Percentiles rank a stretch among this genome's conserved stretches.
phyloP scores from a whole-genome alignment of 1,140 invertebrate species.

The Liolophura sinensis region DNA sequence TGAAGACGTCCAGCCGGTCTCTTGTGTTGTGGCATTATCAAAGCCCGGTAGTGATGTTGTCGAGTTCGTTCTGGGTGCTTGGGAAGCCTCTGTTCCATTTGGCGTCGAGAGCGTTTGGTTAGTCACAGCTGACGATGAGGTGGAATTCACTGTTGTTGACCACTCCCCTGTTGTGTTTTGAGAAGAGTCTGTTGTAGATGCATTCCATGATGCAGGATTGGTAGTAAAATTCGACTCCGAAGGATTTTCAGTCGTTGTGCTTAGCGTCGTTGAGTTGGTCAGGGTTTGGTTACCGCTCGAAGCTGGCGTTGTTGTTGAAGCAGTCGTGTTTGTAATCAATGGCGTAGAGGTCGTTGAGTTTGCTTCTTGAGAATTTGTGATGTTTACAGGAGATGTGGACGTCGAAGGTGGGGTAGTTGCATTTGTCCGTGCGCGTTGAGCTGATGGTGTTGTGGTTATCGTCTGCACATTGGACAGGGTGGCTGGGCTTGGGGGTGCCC shows the following conservation, averaged over 20 bases:
- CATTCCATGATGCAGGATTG: background rate
- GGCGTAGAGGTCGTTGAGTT: background rate
- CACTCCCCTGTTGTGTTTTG: background rate
- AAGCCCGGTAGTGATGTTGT: no score
- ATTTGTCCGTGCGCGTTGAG: background rate
- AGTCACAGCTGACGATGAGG: background rate
- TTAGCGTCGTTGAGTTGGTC: background rate
- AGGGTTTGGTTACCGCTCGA: background rate
- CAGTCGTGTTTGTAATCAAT: background rate
- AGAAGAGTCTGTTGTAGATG: background rate
- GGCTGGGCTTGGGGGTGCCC: background rate
- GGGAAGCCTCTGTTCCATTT: background rate
- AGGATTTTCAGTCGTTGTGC: background rate
- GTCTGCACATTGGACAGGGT: background rate
- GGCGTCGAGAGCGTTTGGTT: background rate
- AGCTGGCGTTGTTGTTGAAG: background rate
- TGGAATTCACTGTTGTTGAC: background rate
- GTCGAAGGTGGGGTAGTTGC: background rate
- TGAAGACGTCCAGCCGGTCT: no score
- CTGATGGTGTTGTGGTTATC: background rate
- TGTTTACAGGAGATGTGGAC: background rate
- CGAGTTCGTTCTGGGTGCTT: no score
- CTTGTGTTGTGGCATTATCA: no score
- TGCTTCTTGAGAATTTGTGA: background rate
- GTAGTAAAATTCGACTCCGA: background rate